Percentiles rank a stretch among this genome's conserved stretches.
Evolutionary conservation across 1,140 invertebrate genomes (phyloP).

Genomic region (Cotesia vestalis): DNA sequence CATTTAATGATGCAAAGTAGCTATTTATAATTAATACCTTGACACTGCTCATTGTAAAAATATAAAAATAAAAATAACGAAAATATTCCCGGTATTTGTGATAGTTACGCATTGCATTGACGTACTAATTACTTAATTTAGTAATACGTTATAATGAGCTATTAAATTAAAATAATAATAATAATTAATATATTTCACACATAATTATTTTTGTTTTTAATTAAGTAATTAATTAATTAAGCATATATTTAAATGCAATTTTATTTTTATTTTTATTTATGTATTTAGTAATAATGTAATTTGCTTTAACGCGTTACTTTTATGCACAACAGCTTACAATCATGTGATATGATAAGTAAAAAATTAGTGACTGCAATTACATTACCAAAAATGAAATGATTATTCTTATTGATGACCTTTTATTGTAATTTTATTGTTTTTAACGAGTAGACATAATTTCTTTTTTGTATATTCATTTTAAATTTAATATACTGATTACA

Average conservation of each 20-base stretch:
- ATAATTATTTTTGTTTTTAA: too few relatives aligned
- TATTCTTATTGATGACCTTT: slow-evolving; percentile 14
- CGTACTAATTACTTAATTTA: too few relatives aligned
- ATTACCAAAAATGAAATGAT: slow-evolving; percentile 34
- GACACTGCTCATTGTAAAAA: slow-evolving; percentile 15
- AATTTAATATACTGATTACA: slow-evolving; percentile 35
- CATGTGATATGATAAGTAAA: slow-evolving; percentile 34
- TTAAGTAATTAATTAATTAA: background rate
- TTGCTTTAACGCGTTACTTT: slow-evolving; percentile 14
- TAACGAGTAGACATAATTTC: slow-evolving; percentile 1
- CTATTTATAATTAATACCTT: background rate
- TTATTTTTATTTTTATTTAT: slow-evolving; percentile 1
- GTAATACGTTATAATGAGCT: too few relatives aligned
- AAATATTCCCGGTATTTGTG: background rate
- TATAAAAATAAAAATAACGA: background rate
- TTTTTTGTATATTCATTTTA: background rate
- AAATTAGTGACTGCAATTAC: slow-evolving; percentile 32
- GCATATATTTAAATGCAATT: background rate
- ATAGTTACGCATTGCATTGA: background rate
- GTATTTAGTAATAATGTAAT: background rate
- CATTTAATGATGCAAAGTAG: background rate
- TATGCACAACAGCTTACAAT: slow-evolving; percentile 26
- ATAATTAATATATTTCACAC: too few relatives aligned
- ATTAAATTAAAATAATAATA: too few relatives aligned
- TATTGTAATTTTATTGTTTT: slow-evolving; percentile 21